These are phyloP conservation scores for Lumbricus terrestris DNA, from an alignment of 2,888 invertebrate genomes.

Conservation along the genomic window DNA sequence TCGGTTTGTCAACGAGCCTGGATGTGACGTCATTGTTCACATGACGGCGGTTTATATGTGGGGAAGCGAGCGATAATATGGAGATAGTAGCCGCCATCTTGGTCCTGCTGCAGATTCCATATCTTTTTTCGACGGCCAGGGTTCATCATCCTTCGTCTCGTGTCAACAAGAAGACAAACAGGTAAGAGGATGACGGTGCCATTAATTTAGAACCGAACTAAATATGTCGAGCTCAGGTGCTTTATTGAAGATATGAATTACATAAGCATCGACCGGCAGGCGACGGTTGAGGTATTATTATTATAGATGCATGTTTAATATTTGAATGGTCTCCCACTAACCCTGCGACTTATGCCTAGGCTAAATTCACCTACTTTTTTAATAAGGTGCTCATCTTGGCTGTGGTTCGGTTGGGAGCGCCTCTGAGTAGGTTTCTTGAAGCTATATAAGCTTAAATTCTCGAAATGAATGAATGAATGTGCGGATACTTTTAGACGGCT, in stretches of 20 bases:
- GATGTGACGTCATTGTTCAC: not conserved
- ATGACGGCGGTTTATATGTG: not conserved
- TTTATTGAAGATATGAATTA: not conserved
- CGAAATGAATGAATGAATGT: too few species aligned
- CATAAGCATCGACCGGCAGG: too few species aligned
- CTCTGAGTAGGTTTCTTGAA: too few species aligned
- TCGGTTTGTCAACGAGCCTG: not conserved
- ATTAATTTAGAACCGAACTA: not conserved
- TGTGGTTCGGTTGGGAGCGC: too few species aligned
- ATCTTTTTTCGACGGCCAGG: not conserved
- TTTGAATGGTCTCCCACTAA: too few species aligned
- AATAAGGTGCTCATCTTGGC: too few species aligned
- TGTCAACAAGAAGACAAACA: not conserved
- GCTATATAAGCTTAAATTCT: too few species aligned
- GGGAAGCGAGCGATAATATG: not conserved
- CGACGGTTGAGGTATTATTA: too few species aligned
- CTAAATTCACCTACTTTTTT: too few species aligned
- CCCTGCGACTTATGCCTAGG: too few species aligned
- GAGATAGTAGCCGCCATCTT: conserved; percentile 13
- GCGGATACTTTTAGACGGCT: too few species aligned
- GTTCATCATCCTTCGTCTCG: not conserved
- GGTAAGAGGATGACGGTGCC: not conserved
- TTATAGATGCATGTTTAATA: too few species aligned
- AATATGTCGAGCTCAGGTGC: not conserved
- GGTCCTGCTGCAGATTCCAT: not conserved